Conservation (phyloP, 1,140 invertebrate genomes). For the Nylanderia fulva region DNA sequence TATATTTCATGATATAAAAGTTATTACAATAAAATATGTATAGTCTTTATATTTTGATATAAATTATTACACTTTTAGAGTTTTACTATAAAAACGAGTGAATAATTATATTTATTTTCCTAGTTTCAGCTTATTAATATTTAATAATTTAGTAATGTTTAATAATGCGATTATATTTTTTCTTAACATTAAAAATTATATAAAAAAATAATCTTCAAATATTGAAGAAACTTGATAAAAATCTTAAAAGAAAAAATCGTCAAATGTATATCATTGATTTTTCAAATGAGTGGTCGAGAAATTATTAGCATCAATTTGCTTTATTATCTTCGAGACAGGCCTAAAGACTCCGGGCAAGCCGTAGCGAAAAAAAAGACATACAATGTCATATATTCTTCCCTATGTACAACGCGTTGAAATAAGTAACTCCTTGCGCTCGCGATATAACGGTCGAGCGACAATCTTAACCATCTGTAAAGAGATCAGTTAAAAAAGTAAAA, state of each 20-base stretch:
- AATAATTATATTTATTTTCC: slow-evolving; percentile 28
- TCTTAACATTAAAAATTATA: slow-evolving; percentile 20
- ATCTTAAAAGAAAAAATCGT: background rate
- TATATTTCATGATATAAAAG: background rate
- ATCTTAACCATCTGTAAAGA: slow-evolving; percentile 45
- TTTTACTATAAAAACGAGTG: background rate
- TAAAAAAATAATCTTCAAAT: slow-evolving; percentile 7
- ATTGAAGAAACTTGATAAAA: background rate
- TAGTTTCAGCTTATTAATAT: slow-evolving; percentile 2
- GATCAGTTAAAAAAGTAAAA: slow-evolving; percentile 41
- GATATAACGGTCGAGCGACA: slow-evolving; percentile 55
- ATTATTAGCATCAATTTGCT: slow-evolving; percentile 52
- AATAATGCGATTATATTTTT: background rate
- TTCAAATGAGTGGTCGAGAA: background rate
- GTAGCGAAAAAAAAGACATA: slow-evolving; percentile 20
- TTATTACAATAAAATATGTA: too few species aligned
- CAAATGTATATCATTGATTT: slow-evolving; percentile 18
- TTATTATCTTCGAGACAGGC: slow-evolving; percentile 30
- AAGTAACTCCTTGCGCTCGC: background rate
- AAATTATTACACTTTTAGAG: too few species aligned
- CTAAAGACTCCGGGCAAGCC: slow-evolving; percentile 13
- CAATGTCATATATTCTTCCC: slow-evolving; percentile 17
- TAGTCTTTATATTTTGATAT: too few species aligned
- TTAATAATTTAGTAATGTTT: slow-evolving; percentile 8
- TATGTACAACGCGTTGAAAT: slow-evolving; percentile 31